Percentiles rank a stretch among this genome's conserved stretches.
Evolutionary conservation across 2,888 invertebrate genomes (phyloP).

Genomic region (Cerastis rubricosa): DNA sequence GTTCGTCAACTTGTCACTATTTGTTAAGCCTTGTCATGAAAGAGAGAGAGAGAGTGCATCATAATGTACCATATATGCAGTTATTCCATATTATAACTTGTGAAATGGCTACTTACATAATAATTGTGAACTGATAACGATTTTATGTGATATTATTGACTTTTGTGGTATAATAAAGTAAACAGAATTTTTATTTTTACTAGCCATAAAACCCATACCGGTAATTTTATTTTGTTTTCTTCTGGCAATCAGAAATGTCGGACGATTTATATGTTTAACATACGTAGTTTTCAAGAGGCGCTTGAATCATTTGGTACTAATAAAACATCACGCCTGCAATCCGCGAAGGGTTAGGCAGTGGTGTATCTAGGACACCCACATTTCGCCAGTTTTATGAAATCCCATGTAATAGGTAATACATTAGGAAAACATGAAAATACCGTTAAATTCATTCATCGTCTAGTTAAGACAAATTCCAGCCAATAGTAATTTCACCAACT

Average conservation of each 20-base stretch:
- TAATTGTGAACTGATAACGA: slow-evolving; percentile 25
- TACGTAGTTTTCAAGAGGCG: background rate
- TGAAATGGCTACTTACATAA: slow-evolving; percentile 34
- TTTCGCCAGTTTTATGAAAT: background rate
- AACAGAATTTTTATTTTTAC: slow-evolving; percentile 14
- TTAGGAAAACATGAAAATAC: slow-evolving; percentile 17
- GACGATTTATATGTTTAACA: background rate
- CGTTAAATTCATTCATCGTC: slow-evolving; percentile 44
- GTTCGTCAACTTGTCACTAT: slow-evolving; percentile 93
- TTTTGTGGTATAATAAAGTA: slow-evolving; percentile 22
- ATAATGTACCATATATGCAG: background rate
- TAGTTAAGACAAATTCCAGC: slow-evolving; percentile 48
- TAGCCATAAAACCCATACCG: slow-evolving; percentile 1
- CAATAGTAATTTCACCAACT: slow-evolving; percentile 68
- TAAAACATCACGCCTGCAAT: background rate
- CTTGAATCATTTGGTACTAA: background rate
- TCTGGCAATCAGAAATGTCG: background rate
- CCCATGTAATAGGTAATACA: background rate
- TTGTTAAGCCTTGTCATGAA: slow-evolving; percentile 78
- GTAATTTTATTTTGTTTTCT: background rate
- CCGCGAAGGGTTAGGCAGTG: background rate
- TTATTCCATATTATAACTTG: background rate
- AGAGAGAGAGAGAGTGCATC: background rate
- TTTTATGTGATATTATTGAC: slow-evolving; percentile 12
- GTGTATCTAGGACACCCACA: background rate